Conservation (phyloP, 2,113 vertebrate genomes). For the Ptilorrhoa leucosticta region DNA sequence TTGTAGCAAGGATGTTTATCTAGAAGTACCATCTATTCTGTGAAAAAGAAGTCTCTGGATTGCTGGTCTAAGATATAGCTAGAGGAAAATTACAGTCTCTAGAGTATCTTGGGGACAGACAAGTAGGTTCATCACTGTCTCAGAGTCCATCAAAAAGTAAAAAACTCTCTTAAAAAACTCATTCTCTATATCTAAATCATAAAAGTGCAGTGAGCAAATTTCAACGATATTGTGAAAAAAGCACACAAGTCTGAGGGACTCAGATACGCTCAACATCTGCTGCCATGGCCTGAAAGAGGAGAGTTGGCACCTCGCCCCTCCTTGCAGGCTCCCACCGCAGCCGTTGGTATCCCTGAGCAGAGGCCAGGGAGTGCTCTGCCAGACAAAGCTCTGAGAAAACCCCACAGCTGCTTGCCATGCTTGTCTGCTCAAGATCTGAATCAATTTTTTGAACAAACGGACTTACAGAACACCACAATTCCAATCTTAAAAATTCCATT, state of each 20-base stretch:
- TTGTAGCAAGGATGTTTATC: not conserved
- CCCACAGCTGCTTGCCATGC: not conserved
- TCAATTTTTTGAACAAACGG: not conserved
- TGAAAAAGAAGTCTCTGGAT: not conserved
- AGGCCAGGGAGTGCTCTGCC: fast-evolving
- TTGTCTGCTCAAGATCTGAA: not conserved
- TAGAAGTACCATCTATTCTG: not conserved
- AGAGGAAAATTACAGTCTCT: not conserved
- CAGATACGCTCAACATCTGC: not conserved
- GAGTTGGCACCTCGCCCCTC: not conserved
- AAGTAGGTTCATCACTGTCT: not conserved
- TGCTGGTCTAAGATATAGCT: not conserved
- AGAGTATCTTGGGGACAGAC: not conserved
- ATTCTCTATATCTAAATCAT: not conserved
- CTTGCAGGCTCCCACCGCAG: not conserved
- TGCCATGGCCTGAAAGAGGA: not conserved
- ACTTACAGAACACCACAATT: not conserved
- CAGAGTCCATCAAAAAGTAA: not conserved
- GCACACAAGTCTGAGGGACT: not conserved
- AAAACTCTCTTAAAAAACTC: not conserved
- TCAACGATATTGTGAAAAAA: fast-evolving
- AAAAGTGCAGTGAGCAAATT: not conserved
- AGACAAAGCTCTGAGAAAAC: not conserved
- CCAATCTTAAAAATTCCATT: not conserved
- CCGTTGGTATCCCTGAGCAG: not conserved